These are phyloP conservation scores for Agrypnia vestita DNA, from an alignment of 1,140 invertebrate species.

Conservation along the genomic window DNA sequence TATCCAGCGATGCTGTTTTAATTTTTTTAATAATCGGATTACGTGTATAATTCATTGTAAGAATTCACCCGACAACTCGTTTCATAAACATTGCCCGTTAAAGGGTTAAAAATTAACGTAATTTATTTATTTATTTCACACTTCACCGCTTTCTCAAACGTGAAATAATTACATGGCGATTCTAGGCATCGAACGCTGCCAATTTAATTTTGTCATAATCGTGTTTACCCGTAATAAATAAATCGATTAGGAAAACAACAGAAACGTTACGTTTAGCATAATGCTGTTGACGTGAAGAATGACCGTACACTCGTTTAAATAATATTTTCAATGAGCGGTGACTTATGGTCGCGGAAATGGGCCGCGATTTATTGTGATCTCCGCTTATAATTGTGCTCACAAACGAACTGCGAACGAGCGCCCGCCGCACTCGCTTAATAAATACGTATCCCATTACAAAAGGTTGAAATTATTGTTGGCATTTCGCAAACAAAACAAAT, in stretches of 20 bases:
- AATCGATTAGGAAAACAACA: conserved; percentile 15
- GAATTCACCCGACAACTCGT: no score
- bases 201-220: neutral
- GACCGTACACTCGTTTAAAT: conserved; percentile 24
- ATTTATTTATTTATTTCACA: no score
- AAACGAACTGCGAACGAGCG: neutral
- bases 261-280: conserved; percentile 15
- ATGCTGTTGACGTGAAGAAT: conserved; percentile 18
- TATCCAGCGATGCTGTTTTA: no score
- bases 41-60: no score
- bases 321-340: conserved; percentile 40
- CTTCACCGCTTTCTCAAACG: no score
- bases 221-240: neutral
- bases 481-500: conserved; percentile 24
- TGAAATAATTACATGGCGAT: no score
- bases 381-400: conserved; percentile 28
- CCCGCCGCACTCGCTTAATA: conserved; percentile 6
- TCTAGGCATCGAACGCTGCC: no score
- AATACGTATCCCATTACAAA: conserved; percentile 37
- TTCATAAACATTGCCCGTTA: no score
- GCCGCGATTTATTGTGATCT: conserved; percentile 35
- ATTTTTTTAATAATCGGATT: no score
- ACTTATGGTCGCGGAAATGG: conserved; percentile 36
- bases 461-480: conserved; percentile 19
- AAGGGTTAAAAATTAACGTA: no score